Conservation (phyloP, 2,888 invertebrate genomes). For the Boloria selene region DNA sequence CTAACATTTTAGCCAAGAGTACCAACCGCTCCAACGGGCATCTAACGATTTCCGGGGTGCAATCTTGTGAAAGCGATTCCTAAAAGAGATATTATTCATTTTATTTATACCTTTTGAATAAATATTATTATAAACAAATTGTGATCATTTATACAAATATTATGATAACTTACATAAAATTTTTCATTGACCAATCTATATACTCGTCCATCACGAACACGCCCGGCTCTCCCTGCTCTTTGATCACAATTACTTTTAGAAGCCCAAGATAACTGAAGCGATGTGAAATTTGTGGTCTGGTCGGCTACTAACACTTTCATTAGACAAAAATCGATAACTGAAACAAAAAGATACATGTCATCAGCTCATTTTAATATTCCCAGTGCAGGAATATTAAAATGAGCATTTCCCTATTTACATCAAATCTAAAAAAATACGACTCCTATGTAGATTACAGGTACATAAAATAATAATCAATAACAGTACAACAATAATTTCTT, state of each 20-base stretch:
- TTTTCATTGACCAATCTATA: conserved; percentile 88
- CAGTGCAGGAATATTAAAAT: no score
- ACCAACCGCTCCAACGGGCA: conserved; percentile 92
- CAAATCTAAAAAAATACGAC: no score
- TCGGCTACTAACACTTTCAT: conserved; percentile 92
- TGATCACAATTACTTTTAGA: conserved; percentile 94
- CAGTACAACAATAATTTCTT: no score
- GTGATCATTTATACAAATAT: no score
- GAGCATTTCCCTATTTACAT: background rate
- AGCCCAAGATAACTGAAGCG: conserved; percentile 92
- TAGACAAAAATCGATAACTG: conserved; percentile 97
- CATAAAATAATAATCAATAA: background rate
- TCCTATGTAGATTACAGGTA: no score
- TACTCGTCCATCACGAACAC: conserved; percentile 92
- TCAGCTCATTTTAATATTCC: no score
- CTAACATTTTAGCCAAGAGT: conserved; percentile 89
- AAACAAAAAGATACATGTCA: conserved; percentile 41
- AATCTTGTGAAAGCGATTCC: conserved; percentile 79
- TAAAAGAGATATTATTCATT: conserved; percentile 44
- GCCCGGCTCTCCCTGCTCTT: conserved; percentile 94
- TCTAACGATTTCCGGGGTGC: conserved; percentile 88
- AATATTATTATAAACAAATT: no score
- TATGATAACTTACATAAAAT: conserved; percentile 80
- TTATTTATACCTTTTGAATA: no score
- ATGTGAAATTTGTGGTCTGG: conserved; percentile 88